These are phyloP conservation scores for Mirounga angustirostris DNA, from an alignment of 2,113 vertebrate species.

Conservation along the genomic window DNA sequence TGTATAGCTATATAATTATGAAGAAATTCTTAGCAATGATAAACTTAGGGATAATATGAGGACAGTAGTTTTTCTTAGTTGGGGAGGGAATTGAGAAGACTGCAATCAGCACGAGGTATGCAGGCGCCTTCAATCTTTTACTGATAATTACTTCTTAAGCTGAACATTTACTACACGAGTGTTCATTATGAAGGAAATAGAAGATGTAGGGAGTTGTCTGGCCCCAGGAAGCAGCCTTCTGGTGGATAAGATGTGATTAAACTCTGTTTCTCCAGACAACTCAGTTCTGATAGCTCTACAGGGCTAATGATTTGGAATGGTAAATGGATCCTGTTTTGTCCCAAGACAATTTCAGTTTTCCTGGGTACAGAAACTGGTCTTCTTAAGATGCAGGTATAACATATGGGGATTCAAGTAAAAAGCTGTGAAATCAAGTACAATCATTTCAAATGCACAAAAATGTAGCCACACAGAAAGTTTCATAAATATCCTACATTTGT, in stretches of 20 bases:
- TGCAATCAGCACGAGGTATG: not conserved
- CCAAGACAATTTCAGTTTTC: not conserved
- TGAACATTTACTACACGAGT: not conserved
- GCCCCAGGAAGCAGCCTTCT: not conserved
- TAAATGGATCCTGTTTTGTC: not conserved
- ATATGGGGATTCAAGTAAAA: not conserved
- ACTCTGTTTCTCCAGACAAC: not conserved
- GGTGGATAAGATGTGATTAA: not conserved
- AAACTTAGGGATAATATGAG: not conserved
- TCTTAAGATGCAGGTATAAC: not conserved
- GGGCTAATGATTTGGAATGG: not conserved
- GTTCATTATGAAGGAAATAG: not conserved
- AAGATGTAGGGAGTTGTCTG: not conserved
- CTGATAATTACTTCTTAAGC: not conserved
- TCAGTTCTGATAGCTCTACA: not conserved
- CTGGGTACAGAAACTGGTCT: not conserved
- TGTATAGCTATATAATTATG: not conserved
- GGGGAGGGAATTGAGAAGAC: not conserved
- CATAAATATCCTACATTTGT: not conserved
- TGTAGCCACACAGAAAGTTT: not conserved
- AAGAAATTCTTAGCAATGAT: not conserved
- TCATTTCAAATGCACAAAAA: not conserved
- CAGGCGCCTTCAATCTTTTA: not conserved
- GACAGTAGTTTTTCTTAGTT: not conserved
- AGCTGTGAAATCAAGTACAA: not conserved